Evolutionary conservation across 2,888 invertebrate genomes (phyloP).

Genomic region (Lepidocyrtinus sp.): DNA sequence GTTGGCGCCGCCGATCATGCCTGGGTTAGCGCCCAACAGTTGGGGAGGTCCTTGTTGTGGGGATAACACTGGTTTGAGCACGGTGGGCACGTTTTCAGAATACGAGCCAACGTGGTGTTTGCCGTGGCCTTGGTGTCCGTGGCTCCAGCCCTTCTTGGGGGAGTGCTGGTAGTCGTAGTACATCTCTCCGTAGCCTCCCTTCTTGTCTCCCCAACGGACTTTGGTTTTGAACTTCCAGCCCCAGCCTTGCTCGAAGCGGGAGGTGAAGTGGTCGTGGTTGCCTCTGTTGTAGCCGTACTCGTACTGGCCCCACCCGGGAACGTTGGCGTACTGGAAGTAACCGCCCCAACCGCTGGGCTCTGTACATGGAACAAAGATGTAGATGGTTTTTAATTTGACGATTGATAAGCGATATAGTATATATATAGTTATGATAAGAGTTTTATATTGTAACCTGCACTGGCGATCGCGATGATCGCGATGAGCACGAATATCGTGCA

Average conservation of each 20-base stretch:
- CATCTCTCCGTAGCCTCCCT: conserved; percentile 71
- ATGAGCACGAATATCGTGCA: neutral
- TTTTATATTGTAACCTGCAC: too few species aligned
- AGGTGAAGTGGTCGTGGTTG: conserved; percentile 71
- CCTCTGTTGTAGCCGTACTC: conserved; percentile 72
- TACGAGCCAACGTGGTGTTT: conserved; percentile 45
- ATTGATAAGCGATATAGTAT: too few species aligned
- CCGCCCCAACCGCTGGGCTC: conserved; percentile 62
- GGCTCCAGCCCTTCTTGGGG: conserved; percentile 58
- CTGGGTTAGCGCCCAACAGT: conserved; percentile 19
- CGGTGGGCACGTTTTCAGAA: conserved; percentile 51
- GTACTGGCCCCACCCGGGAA: conserved; percentile 71
- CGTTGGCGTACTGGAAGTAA: conserved; percentile 72
- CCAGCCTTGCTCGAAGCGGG: conserved; percentile 71
- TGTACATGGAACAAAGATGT: neutral
- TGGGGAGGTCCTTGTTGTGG: neutral
- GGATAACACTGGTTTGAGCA: conserved; percentile 11
- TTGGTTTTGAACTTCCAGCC: conserved; percentile 72
- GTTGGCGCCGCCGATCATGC: neutral
- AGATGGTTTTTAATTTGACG: too few species aligned
- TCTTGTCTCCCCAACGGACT: conserved; percentile 72
- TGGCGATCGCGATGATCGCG: neutral
- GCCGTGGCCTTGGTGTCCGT: conserved; percentile 34
- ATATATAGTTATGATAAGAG: neutral
- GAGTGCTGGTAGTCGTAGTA: conserved; percentile 71